phyloP scores from a whole-genome alignment of 2,888 invertebrate species.

The Nemurella pictetii region DNA sequence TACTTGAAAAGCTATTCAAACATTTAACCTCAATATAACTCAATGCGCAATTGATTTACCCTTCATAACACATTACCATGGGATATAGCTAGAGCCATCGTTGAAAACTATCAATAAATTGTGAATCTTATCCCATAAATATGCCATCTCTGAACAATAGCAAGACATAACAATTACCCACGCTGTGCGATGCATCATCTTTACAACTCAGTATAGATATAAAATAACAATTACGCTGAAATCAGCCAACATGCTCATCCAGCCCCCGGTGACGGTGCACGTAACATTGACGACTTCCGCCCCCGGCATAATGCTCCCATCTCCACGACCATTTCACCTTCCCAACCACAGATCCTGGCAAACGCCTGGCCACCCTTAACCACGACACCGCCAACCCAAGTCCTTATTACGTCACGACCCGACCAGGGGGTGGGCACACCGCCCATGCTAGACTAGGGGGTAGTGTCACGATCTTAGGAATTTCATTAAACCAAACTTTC shows the following conservation, averaged over 20 bases:
- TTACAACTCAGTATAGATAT: neutral
- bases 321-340: neutral
- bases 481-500: slow-evolving; percentile 29
- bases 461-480: slow-evolving; percentile 18
- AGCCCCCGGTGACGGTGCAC: neutral
- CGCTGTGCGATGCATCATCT: neutral
- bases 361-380: neutral
- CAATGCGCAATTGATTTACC: neutral
- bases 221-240: neutral
- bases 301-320: neutral
- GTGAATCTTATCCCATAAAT: neutral
- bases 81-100: too few species aligned
- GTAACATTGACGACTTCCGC: neutral
- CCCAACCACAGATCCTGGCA: neutral
- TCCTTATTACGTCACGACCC: neutral
- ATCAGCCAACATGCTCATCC: neutral
- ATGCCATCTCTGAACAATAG: neutral
- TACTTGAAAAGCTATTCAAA: neutral
- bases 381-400: neutral
- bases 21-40: neutral
- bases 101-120: neutral
- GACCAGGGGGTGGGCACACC: neutral
- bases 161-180: neutral
- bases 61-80: neutral
- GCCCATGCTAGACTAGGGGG: too few species aligned